These are phyloP conservation scores for Frankliniella intonsa DNA, from an alignment of 2,888 invertebrate species.

Conservation along the genomic window DNA sequence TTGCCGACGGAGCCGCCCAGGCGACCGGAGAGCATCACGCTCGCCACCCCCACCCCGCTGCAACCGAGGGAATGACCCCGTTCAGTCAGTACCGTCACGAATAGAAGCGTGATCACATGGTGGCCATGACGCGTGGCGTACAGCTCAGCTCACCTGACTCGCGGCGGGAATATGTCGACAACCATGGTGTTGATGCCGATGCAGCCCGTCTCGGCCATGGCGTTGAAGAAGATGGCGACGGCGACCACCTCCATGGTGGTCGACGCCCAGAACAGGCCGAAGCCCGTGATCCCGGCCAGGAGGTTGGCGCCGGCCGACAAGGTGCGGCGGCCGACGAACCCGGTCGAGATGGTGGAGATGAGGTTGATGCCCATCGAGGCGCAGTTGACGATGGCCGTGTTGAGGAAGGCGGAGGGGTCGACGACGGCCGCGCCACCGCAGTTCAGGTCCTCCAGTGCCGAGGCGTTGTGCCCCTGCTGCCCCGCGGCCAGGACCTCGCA, in stretches of 20 bases:
- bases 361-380: background rate
- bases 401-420: constrained; percentile 14
- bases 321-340: background rate
- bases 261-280: constrained; percentile 57
- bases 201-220: constrained; percentile 51
- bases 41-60: constrained; percentile 61
- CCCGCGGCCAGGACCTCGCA: constrained; percentile 45
- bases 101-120: no score
- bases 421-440: background rate
- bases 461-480: background rate
- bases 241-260: constrained; percentile 57
- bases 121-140: no score
- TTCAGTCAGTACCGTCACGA: background rate
- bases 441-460: background rate
- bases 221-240: constrained; percentile 49
- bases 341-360: background rate
- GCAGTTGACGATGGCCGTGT: background rate
- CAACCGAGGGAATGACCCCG: constrained; percentile 36
- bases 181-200: constrained; percentile 45
- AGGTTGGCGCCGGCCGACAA: constrained; percentile 45
- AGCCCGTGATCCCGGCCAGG: constrained; percentile 54
- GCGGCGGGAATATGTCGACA: constrained; percentile 48
- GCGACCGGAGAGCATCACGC: constrained; percentile 61
- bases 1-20: constrained; percentile 62
- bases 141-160: constrained; percentile 47